Evolutionary conservation across 1,140 invertebrate species (phyloP).

Genomic region (Cotesia glomerata): DNA sequence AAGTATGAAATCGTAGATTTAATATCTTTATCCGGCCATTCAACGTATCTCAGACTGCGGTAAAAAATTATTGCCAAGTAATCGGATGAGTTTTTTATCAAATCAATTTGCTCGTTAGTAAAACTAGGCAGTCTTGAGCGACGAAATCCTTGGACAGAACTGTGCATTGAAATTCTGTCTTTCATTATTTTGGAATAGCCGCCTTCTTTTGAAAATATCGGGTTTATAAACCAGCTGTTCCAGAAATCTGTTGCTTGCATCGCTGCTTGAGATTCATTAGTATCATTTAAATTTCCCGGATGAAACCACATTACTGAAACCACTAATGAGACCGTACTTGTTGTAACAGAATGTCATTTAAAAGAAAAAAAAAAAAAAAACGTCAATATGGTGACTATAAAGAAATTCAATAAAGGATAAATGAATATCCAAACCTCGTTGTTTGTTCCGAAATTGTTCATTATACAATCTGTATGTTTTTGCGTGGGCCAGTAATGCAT

Average conservation of each 20-base stretch:
- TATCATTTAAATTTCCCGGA: slow-evolving; percentile 55
- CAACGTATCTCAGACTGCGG: slow-evolving; percentile 25
- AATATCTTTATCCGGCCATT: slow-evolving; percentile 2
- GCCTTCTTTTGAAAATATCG: slow-evolving; percentile 61
- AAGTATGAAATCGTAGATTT: slow-evolving; percentile 5
- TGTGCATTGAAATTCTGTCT: slow-evolving; percentile 55
- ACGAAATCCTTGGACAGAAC: slow-evolving; percentile 53
- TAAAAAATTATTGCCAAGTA: slow-evolving; percentile 61
- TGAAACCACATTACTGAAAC: slow-evolving; percentile 69
- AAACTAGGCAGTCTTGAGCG: slow-evolving; percentile 64
- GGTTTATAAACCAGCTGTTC: slow-evolving; percentile 64
- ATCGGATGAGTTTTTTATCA: slow-evolving; percentile 56
- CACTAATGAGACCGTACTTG: slow-evolving; percentile 70
- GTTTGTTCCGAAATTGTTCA: slow-evolving; percentile 46
- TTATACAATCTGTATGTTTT: slow-evolving; percentile 58
- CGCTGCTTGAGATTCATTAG: slow-evolving; percentile 64
- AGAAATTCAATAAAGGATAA: no score
- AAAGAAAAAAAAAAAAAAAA: slow-evolving; percentile 7
- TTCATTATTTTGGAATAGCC: slow-evolving; percentile 66
- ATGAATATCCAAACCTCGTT: slow-evolving; percentile 46
- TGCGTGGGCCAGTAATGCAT: slow-evolving; percentile 57
- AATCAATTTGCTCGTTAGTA: slow-evolving; percentile 53
- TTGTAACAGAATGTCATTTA: background rate
- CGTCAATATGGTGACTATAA: slow-evolving; percentile 7
- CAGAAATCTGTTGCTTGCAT: slow-evolving; percentile 64